Percentiles rank a stretch among this genome's conserved stretches.
Conservation (phyloP, 2,797 vertebrate genomes). For the Hydrophis major region DNA sequence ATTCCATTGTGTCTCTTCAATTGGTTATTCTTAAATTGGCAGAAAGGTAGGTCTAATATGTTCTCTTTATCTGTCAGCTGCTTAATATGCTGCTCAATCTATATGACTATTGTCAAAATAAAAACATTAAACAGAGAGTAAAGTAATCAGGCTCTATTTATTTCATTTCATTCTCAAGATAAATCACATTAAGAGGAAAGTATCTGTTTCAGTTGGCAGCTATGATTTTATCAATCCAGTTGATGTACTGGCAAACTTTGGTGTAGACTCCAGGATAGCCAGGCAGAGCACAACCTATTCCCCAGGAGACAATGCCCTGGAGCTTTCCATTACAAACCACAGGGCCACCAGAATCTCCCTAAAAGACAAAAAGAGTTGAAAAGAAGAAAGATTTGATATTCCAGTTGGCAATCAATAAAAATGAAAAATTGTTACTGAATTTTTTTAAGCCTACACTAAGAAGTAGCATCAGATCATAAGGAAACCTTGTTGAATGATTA, state of each 20-base stretch:
- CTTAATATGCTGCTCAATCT: background rate
- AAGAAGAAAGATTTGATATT: background rate
- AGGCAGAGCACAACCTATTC: conserved; percentile 72
- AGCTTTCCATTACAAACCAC: conserved; percentile 74
- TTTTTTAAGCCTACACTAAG: background rate
- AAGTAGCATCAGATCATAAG: background rate
- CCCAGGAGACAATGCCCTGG: conserved; percentile 81
- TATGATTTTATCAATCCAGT: conserved; percentile 57
- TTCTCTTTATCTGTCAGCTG: background rate
- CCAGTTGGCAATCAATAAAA: background rate
- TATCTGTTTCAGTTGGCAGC: conserved; percentile 35
- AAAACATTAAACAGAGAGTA: background rate
- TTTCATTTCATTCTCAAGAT: background rate
- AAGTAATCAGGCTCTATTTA: background rate
- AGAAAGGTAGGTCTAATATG: background rate
- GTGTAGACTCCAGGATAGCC: conserved; percentile 76
- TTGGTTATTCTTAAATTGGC: background rate
- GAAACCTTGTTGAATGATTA: background rate
- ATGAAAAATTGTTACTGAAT: background rate
- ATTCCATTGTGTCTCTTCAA: background rate
- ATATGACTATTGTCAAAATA: background rate
- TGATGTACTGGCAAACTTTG: conserved; percentile 64
- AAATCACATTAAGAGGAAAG: background rate
- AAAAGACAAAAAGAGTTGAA: background rate
- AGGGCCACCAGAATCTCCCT: conserved; percentile 82